These are phyloP conservation scores for Drosophila guanche DNA, from an alignment of 1,140 invertebrate species.

Conservation along the genomic window DNA sequence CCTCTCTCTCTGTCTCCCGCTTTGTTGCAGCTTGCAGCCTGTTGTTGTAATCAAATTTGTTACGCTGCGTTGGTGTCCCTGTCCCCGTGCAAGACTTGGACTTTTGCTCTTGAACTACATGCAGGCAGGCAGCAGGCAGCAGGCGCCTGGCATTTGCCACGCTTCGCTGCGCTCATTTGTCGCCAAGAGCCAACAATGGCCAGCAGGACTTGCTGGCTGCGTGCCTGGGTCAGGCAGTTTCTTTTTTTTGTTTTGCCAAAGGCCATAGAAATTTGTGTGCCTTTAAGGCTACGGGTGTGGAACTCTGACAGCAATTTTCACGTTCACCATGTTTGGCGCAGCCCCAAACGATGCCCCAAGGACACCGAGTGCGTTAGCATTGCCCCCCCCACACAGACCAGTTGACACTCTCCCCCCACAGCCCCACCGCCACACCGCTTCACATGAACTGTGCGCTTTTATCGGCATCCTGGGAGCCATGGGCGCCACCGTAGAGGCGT, in stretches of 20 bases:
- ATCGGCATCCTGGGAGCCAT: conserved; percentile 57
- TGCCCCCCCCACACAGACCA: conserved; percentile 7
- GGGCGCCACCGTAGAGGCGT: conserved; percentile 25
- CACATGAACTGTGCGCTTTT: conserved; percentile 28
- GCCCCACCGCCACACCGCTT: not conserved
- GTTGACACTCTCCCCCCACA: not conserved
- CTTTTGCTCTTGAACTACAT: conserved; percentile 27
- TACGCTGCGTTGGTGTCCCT: conserved; percentile 56
- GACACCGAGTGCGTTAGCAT: conserved; percentile 47
- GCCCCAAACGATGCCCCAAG: conserved; percentile 49
- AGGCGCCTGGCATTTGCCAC: conserved; percentile 38
- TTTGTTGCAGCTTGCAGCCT: conserved; percentile 20
- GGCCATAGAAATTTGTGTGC: conserved; percentile 26
- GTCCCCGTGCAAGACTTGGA: conserved; percentile 10
- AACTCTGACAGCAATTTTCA: conserved; percentile 38
- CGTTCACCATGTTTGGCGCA: conserved; percentile 30
- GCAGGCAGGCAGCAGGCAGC: not conserved
- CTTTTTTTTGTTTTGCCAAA: not conserved
- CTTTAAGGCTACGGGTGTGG: conserved; percentile 26
- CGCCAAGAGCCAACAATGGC: conserved; percentile 39
- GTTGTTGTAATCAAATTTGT: conserved; percentile 76
- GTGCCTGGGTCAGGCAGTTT: conserved; percentile 29
- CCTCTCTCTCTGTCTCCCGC: not conserved
- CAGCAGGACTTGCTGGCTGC: conserved; percentile 16
- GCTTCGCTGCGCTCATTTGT: conserved; percentile 68